Evolutionary conservation across 2,888 invertebrate species (phyloP), one percentile per base, ranked within the genome.

Genomic region (Erpobdella octoculata): DNA sequence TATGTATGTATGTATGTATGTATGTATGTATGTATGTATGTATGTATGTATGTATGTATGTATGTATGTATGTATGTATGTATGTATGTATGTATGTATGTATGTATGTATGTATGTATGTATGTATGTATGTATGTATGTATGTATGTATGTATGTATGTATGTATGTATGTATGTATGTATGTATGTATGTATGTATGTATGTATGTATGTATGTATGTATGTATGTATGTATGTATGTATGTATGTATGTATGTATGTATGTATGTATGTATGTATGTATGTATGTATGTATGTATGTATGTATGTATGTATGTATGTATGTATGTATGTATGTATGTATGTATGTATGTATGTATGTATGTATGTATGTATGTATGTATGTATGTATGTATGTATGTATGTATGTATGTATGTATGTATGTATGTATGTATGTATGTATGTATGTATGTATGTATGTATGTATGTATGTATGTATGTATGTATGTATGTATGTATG

Each of bases 41-140:
- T 53, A 85, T 62, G 21, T n/a, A 46, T 62, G 25, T 70, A 62
- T 70, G 31, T 36, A 75, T 41, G 74, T 72, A 38, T 72, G n/a
- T 25, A 38, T 72, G 37, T 61, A 37, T 71, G 64, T 61, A 38
- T 6, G n/a, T 67, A 37, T 48, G 33, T 33, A 41, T 61, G 46
- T 73, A 28, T 68, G 36, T 68, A 38, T 25, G 35, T 73, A 48
- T 73, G 25, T 48, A 18, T 72, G 36, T 72, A 25, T 71, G 37
- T 72, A 59, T 70, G 37, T 71, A 53, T 72, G 71, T 61, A 71
- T 59, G 61, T 59, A 35, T 72, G 18, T 35, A 72, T 72, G 28
- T 61, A 71, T 71, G 36, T 59, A 72, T 61, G 25, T 61, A 38
- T 25, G n/a, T 46, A 46, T 64, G 36, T 31, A 41, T 72, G 37